These are phyloP conservation scores for Odontamblyopus lacepedii DNA, from an alignment of 2,797 vertebrate species.

Conservation along the genomic window DNA sequence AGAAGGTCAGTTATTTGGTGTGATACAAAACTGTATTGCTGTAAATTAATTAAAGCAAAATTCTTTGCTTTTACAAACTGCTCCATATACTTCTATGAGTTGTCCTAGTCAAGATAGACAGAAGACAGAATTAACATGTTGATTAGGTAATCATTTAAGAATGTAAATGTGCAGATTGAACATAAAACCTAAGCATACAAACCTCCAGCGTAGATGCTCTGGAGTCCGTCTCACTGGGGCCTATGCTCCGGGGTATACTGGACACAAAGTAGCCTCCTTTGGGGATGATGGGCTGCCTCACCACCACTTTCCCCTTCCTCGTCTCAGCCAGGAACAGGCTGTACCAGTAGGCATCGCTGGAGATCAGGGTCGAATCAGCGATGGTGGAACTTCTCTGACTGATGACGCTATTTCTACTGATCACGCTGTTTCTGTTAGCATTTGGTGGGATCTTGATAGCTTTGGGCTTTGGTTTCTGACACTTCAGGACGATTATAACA, in stretches of 20 bases:
- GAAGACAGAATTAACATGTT: neutral
- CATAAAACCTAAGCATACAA: slow-evolving; percentile 31
- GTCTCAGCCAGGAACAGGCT: slow-evolving; percentile 82
- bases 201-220: slow-evolving; percentile 83
- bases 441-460: slow-evolving; percentile 69
- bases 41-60: neutral
- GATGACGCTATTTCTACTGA: slow-evolving; percentile 76
- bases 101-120: neutral
- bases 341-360: slow-evolving; percentile 84
- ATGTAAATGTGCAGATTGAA: neutral
- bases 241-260: slow-evolving; percentile 80
- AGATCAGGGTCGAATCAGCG: slow-evolving; percentile 81
- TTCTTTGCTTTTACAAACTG: neutral
- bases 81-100: neutral
- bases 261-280: slow-evolving; percentile 83
- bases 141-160: neutral
- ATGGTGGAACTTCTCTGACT: slow-evolving; percentile 83
- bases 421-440: slow-evolving; percentile 75
- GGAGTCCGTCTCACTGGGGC: slow-evolving; percentile 78
- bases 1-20: neutral
- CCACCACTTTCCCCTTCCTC: slow-evolving; percentile 81
- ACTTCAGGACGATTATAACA: slow-evolving; percentile 81
- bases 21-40: neutral
- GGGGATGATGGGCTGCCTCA: slow-evolving; percentile 79
- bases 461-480: slow-evolving; percentile 78